Base-by-base conservation (phyloP, 1,140 invertebrate genomes). In the Callitettix versicolor region DNA sequence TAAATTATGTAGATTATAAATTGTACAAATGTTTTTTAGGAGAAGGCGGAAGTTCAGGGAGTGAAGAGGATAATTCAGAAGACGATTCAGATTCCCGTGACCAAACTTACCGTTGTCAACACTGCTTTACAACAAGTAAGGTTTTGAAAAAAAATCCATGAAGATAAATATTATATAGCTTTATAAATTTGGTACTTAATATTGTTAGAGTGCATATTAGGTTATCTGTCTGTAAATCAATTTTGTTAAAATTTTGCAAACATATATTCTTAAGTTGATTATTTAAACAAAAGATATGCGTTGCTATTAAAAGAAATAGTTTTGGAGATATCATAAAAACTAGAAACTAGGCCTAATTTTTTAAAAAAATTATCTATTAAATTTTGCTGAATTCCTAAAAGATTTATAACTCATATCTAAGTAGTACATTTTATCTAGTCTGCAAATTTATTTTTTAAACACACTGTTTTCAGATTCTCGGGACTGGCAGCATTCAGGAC, bases 11-110 rank as follows among this genome's bases (percentile, higher is more conserved):
- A n/a, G n/a, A n/a, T n/a, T n/a, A n/a, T n/a, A n/a, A n/a, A n/a
- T n/a, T n/a, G n/a, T n/a, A n/a, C n/a, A n/a, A n/a, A n/a, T n/a
- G n/a, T n/a, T n/a, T n/a, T 55, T 15, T 30, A 75, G 75, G 72
- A 60, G 78, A 78, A 63, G 69, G 60, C 9, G 26, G 26, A 20
- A 95, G 90, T 75, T 95, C 91, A 49, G 89, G 91, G 49, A 95
- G 88, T 63, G 92, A 95, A 71, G 90, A 93, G 74, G 94, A 96
- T 64, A 84, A 85, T 69, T 94, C 88, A 56, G 90, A 93, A 68
- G 92, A 93, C 70, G 93, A 93, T 71, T 95, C 86, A 68, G 92
- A 92, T 73, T 91, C 89, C 54, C 76, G 86, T 59, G 84, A 88
- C 62, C 78, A 77, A 55, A 71, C 65, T 71, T 59, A 63, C 24